These are phyloP conservation scores for Oreochromis grahami DNA, from an alignment of 2,797 vertebrate genomes.

Conservation along the genomic window DNA sequence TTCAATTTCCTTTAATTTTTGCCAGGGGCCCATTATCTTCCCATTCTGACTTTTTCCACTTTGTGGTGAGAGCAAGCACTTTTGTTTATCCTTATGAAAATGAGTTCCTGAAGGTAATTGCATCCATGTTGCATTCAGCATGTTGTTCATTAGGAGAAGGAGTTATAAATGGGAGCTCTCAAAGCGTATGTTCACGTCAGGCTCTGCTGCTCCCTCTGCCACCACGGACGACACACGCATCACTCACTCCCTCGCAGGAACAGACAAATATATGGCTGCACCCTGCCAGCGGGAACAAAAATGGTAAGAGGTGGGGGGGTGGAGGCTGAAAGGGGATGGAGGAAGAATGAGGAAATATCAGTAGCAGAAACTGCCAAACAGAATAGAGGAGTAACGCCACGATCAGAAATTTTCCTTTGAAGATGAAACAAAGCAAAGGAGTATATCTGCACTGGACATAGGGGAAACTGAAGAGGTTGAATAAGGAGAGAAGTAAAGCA, in stretches of 20 bases:
- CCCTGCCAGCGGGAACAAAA: conserved; percentile 40
- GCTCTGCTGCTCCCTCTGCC: conserved; percentile 67
- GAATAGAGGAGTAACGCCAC: not conserved
- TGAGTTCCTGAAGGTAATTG: conserved; percentile 63
- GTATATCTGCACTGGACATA: conserved; percentile 1
- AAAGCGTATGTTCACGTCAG: conserved; percentile 72
- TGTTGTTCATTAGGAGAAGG: conserved; percentile 66
- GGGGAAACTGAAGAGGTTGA: conserved; percentile 11
- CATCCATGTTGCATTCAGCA: conserved; percentile 48
- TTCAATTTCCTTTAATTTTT: conserved; percentile 30
- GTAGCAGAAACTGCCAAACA: not conserved
- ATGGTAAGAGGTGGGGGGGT: not conserved
- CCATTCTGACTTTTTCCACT: conserved; percentile 44
- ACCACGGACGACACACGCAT: conserved; percentile 60
- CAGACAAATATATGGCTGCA: conserved; percentile 51
- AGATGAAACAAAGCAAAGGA: conserved; percentile 19
- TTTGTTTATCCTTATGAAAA: conserved; percentile 62
- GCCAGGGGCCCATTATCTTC: conserved; percentile 47
- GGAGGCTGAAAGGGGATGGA: not conserved
- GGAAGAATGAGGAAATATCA: not conserved
- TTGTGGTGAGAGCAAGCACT: conserved; percentile 37
- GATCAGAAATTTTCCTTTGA: conserved; percentile 12
- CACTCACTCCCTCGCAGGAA: conserved; percentile 60
- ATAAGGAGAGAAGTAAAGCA: not conserved
- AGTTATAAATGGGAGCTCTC: conserved; percentile 73